phyloP scores from a whole-genome alignment of 2,113 vertebrate genomes.

The Eira barbara region DNA sequence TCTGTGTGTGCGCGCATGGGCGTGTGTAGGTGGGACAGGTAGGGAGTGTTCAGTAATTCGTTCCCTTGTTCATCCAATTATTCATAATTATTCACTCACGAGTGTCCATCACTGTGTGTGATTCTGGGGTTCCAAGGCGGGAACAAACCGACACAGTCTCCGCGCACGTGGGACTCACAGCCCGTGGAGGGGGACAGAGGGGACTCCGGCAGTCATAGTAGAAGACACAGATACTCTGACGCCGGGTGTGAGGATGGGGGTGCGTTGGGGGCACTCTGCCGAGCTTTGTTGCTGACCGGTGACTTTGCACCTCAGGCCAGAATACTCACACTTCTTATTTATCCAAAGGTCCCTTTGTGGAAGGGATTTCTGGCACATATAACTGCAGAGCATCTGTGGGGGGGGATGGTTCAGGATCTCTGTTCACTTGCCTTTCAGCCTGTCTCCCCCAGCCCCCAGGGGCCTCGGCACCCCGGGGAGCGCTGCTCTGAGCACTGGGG shows the following conservation, averaged over 20 bases:
- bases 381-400: not conserved
- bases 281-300: not conserved
- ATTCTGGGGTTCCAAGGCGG: not conserved
- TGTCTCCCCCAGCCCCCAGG: not conserved
- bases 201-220: not conserved
- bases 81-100: not conserved
- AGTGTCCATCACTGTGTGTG: not conserved
- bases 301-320: not conserved
- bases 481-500: not conserved
- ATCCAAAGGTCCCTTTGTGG: not conserved
- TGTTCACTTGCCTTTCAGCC: not conserved
- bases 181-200: not conserved
- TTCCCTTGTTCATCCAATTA: not conserved
- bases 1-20: accelerated
- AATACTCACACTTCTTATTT: not conserved
- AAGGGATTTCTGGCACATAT: not conserved
- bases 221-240: not conserved
- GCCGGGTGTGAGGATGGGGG: not conserved
- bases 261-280: not conserved
- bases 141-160: not conserved
- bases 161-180: not conserved
- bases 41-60: not conserved
- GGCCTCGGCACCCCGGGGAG: not conserved
- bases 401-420: not conserved
- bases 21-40: not conserved